phyloP scores from a whole-genome alignment of 2,113 vertebrate genomes.

The Odocoileus virginianus region DNA sequence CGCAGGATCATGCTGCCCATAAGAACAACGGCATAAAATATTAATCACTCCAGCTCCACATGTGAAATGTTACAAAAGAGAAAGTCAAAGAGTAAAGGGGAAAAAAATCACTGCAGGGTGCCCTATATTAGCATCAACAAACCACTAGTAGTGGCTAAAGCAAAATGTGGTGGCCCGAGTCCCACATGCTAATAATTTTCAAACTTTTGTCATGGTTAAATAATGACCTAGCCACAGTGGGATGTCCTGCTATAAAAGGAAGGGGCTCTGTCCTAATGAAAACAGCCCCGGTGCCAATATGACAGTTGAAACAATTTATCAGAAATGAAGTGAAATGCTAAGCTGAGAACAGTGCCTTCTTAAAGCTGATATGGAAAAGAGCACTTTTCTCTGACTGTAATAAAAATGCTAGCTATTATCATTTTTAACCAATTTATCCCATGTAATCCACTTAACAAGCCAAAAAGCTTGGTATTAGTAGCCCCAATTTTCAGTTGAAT shows the following conservation, averaged over 20 bases:
- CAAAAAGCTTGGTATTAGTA: background rate
- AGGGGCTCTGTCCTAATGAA: slow-evolving; percentile 43
- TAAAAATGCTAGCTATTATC: background rate
- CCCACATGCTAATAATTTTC: slow-evolving; percentile 71
- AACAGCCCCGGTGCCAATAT: slow-evolving; percentile 4
- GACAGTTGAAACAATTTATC: slow-evolving; percentile 28
- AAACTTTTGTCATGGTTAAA: slow-evolving; percentile 72
- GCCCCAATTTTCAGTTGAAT: background rate
- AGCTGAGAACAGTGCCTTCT: slow-evolving; percentile 6
- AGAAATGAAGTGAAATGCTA: slow-evolving; percentile 34
- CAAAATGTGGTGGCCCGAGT: slow-evolving; percentile 62
- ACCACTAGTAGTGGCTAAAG: slow-evolving; percentile 59
- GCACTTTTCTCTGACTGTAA: background rate
- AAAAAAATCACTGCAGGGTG: slow-evolving; percentile 59
- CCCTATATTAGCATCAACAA: slow-evolving; percentile 75
- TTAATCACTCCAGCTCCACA: slow-evolving; percentile 76
- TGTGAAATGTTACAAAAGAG: slow-evolving; percentile 77
- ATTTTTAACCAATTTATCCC: background rate
- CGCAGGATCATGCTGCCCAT: slow-evolving; percentile 58
- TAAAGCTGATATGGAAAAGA: background rate
- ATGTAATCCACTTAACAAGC: background rate
- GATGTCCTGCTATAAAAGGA: slow-evolving; percentile 66
- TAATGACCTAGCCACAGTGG: slow-evolving; percentile 77
- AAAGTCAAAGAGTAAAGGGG: slow-evolving; percentile 59
- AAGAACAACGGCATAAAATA: slow-evolving; percentile 79